Evolutionary conservation across 2,888 invertebrate species (phyloP).

Genomic region (Sesia apiformis): DNA sequence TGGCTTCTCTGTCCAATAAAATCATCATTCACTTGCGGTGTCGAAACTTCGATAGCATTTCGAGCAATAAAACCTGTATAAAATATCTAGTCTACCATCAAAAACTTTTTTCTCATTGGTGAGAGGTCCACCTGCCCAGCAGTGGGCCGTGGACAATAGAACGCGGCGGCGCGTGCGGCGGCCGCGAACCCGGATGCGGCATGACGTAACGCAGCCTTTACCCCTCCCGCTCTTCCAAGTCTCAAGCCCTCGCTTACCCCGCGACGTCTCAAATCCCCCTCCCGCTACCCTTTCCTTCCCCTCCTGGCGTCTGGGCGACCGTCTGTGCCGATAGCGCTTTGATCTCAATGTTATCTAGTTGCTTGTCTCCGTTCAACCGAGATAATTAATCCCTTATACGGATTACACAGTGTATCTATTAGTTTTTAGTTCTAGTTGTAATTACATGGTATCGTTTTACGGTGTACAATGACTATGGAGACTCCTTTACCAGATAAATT

Average conservation of each 20-base stretch:
- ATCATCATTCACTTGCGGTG: no score
- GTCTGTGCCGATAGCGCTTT: slow-evolving; percentile 38
- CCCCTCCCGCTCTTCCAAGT: slow-evolving; percentile 20
- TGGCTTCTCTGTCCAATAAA: no score
- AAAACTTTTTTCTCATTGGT: slow-evolving; percentile 1
- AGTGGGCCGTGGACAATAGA: slow-evolving; percentile 21
- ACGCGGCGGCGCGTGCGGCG: slow-evolving; percentile 49
- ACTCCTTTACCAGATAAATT: no score
- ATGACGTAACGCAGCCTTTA: slow-evolving; percentile 65
- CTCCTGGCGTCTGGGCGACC: slow-evolving; percentile 50
- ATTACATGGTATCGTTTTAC: not conserved
- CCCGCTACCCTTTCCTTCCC: slow-evolving; percentile 22
- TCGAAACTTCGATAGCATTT: no score
- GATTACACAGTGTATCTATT: slow-evolving; percentile 1
- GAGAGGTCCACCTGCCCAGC: slow-evolving; percentile 23
- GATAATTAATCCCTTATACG: slow-evolving; percentile 36
- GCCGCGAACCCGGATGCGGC: slow-evolving; percentile 70
- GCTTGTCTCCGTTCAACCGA: slow-evolving; percentile 2
- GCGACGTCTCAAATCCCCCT: slow-evolving; percentile 7
- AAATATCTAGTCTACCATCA: not conserved
- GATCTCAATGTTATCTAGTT: not conserved
- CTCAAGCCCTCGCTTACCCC: slow-evolving; percentile 14
- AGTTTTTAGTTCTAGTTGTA: no score
- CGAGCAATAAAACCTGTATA: no score
- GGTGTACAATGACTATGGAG: not conserved